These are phyloP conservation scores for Ormyrus nitidulus DNA, from an alignment of 2,888 invertebrate species.

Conservation along the genomic window DNA sequence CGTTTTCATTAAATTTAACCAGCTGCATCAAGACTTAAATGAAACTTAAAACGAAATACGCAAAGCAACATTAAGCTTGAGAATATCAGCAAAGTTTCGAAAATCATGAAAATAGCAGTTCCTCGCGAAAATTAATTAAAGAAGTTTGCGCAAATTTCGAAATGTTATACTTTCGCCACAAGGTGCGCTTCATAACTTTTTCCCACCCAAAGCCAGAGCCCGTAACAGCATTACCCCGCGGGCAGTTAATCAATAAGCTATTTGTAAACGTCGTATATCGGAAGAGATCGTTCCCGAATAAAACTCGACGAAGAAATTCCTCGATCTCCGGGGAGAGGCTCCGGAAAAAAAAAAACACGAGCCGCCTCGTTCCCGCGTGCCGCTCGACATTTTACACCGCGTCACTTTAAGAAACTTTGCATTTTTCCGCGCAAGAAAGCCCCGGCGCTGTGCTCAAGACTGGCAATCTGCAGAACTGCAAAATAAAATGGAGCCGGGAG, in stretches of 20 bases:
- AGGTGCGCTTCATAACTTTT: too few relatives aligned
- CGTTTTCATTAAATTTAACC: too few relatives aligned
- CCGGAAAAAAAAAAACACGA: not conserved
- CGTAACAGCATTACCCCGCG: too few relatives aligned
- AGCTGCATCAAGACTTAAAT: not conserved
- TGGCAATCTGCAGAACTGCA: conserved; percentile 55
- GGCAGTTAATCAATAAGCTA: not conserved
- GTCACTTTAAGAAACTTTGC: conserved; percentile 50
- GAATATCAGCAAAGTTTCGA: conserved; percentile 10
- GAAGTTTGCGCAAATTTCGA: conserved; percentile 14
- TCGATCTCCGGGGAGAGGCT: not conserved
- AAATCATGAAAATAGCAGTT: conserved; percentile 9
- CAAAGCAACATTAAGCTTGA: not conserved
- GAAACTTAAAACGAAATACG: not conserved
- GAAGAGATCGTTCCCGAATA: not conserved
- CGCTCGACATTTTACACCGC: conserved; percentile 36
- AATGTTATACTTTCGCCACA: not conserved
- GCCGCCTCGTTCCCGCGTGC: not conserved
- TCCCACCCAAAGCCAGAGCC: too few relatives aligned
- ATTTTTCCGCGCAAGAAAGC: conserved; percentile 45
- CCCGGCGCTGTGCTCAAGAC: not conserved
- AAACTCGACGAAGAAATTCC: conserved; percentile 13
- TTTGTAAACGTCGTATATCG: too few relatives aligned
- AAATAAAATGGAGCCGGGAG: conserved; percentile 41
- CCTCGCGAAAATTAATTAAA: conserved; percentile 21